Base-by-base conservation (phyloP, 2,113 vertebrate species). In the Carassius auratus region DNA sequence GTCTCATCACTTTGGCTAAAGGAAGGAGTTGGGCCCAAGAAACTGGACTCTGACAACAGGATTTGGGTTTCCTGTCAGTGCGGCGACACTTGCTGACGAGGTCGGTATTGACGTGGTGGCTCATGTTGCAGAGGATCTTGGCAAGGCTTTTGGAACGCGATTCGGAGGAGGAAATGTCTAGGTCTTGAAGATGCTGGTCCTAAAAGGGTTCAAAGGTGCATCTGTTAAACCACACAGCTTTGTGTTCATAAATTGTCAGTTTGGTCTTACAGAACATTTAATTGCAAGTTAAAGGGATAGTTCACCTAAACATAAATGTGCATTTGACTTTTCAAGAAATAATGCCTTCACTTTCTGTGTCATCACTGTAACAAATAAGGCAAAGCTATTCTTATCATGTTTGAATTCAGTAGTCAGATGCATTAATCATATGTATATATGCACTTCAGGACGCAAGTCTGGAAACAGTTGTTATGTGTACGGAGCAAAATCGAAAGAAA, bases 21-120 rank as follows among this genome's bases (percentile, higher is more conserved):
- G 98, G 98, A 99, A 94, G 97, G 97, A 3, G 45, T 91, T 9
- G 95, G 94, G 81, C 96, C 97, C 0, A 97, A 97, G 94, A 99
- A 97, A 73, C 86, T 99, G 50, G 98, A 99, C 2, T 57, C n/a
- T n/a, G 87, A 98, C 97, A 55, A 98, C 96, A 0, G 87, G 92
- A 61, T 97, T 98, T 0, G 98, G 98, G 68, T 99, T 99, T 76
- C 98, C 98, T 0, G 97, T 99, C 62, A 97, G 98, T 0, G 93
- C 95, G 0, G 96, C 96, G 78, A 97, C 98, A 0, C 91, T 99
- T 87, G 92, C 96, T 0, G 98, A 99, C 0, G 98, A 99, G 92
- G 97, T 99, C 1, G 98, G 98, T 0, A 95, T 99, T 36, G 98
- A 99, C 0, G 97, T 99, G 3, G 98, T 96, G 0, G 92, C 95